These are phyloP conservation scores for Cassiopea xamachana DNA, from an alignment of 30 jellyfish, hydroid and myxozoan genomes.

Conservation along the genomic window DNA sequence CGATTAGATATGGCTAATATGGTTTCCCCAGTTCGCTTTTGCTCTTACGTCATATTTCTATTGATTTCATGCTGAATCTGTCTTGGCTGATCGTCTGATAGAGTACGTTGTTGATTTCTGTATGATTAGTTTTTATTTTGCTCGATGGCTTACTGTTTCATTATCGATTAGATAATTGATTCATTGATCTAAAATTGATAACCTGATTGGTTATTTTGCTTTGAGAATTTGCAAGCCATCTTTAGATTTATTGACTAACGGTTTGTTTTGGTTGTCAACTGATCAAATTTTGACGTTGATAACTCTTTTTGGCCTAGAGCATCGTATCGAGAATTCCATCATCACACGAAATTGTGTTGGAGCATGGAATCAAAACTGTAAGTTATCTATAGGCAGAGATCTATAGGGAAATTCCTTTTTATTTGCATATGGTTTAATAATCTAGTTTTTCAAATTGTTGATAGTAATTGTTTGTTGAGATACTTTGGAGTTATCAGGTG, in stretches of 20 bases:
- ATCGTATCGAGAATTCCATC: conserved; percentile 71
- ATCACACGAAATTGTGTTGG: conserved; percentile 83
- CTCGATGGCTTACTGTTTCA: neutral
- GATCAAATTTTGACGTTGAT: neutral
- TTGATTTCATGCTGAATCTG: too few species aligned
- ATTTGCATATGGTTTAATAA: neutral
- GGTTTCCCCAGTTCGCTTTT: too few species aligned
- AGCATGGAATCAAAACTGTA: conserved; percentile 88
- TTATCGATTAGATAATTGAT: neutral
- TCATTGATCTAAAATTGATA: neutral
- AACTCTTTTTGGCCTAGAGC: conserved; percentile 3
- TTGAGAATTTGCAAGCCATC: too few species aligned
- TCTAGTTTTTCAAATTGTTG: too few species aligned
- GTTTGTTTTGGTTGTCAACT: too few species aligned
- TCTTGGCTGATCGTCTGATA: neutral
- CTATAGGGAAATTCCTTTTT: neutral
- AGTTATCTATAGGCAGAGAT: neutral
- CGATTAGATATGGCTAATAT: neutral
- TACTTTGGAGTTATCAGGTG: too few species aligned
- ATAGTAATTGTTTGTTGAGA: too few species aligned
- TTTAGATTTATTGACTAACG: too few species aligned
- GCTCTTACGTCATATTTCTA: too few species aligned
- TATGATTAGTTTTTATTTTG: neutral
- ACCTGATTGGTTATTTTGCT: too few species aligned
- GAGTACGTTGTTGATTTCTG: neutral